Evolutionary conservation across 1,140 invertebrate genomes (phyloP).

Genomic region (Popillia japonica): DNA sequence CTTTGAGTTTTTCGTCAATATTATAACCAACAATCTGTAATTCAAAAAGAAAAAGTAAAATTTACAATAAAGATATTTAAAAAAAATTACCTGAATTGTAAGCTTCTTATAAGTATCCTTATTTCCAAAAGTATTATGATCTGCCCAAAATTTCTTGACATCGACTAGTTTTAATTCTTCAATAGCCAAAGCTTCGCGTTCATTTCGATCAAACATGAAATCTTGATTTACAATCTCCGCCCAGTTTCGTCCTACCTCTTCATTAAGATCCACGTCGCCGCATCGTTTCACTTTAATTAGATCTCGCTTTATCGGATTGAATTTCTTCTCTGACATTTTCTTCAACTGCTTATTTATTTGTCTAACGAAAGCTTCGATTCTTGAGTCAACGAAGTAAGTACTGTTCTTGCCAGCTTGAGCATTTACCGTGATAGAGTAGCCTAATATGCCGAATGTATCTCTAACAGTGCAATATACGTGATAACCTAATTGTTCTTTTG

Average conservation of each 20-base stretch:
- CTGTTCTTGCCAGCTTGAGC: slow-evolving; percentile 71
- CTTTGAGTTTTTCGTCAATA: background rate
- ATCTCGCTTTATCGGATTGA: slow-evolving; percentile 69
- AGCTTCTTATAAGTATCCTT: slow-evolving; percentile 71
- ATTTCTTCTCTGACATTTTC: slow-evolving; percentile 69
- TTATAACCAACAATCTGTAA: slow-evolving; percentile 31
- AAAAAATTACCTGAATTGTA: slow-evolving; percentile 68
- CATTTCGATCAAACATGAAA: slow-evolving; percentile 74
- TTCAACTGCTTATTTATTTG: slow-evolving; percentile 70
- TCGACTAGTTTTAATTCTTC: slow-evolving; percentile 62
- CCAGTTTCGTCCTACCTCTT: slow-evolving; percentile 80
- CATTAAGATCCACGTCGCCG: slow-evolving; percentile 74
- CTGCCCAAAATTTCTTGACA: slow-evolving; percentile 68
- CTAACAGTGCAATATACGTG: slow-evolving; percentile 74
- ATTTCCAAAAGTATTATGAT: slow-evolving; percentile 65
- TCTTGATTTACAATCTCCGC: slow-evolving; percentile 71
- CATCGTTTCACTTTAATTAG: slow-evolving; percentile 77
- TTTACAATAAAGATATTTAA: background rate
- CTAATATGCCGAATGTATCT: slow-evolving; percentile 76
- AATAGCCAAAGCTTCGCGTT: slow-evolving; percentile 65
- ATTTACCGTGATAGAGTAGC: slow-evolving; percentile 77
- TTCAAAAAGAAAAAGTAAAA: background rate
- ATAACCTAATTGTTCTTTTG: slow-evolving; percentile 91
- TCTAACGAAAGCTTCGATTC: slow-evolving; percentile 79
- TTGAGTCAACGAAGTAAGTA: slow-evolving; percentile 74